Evolutionary conservation across 2,888 invertebrate species (phyloP).

Genomic region (Platynereis dumerilii): DNA sequence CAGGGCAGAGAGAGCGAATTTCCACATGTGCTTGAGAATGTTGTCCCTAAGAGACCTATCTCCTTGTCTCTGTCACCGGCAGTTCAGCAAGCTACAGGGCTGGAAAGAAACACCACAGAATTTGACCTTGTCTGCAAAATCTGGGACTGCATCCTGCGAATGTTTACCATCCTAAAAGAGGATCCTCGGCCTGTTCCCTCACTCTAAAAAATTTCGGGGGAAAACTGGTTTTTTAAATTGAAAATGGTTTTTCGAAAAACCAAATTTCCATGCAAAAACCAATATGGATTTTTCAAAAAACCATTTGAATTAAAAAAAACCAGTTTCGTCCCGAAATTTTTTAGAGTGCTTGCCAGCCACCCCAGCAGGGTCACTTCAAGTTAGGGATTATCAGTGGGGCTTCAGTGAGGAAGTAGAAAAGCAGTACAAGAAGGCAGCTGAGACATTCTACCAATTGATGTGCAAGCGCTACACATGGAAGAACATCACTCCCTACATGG

Average conservation of each 20-base stretch:
- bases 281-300: no score
- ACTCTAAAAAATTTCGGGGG: not conserved
- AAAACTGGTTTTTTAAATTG: no score
- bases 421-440: not conserved
- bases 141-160: not conserved
- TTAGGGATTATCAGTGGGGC: constrained; percentile 3
- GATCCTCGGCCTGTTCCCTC: not conserved
- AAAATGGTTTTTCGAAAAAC: no score
- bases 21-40: constrained; percentile 3
- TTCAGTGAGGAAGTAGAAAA: not conserved
- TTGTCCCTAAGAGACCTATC: not conserved
- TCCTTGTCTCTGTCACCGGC: not conserved
- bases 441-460: not conserved
- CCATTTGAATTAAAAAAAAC: no score
- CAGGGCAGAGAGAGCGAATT: not conserved
- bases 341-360: no score
- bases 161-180: not conserved
- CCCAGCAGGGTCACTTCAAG: not conserved
- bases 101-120: not conserved
- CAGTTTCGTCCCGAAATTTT: no score
- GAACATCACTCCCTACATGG: constrained; percentile 1
- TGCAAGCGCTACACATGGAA: not conserved
- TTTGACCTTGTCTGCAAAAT: not conserved
- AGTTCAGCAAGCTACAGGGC: not conserved
- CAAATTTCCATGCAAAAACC: no score